phyloP scores from a whole-genome alignment of 2,888 invertebrate species.

The Eupithecia subfuscata region DNA sequence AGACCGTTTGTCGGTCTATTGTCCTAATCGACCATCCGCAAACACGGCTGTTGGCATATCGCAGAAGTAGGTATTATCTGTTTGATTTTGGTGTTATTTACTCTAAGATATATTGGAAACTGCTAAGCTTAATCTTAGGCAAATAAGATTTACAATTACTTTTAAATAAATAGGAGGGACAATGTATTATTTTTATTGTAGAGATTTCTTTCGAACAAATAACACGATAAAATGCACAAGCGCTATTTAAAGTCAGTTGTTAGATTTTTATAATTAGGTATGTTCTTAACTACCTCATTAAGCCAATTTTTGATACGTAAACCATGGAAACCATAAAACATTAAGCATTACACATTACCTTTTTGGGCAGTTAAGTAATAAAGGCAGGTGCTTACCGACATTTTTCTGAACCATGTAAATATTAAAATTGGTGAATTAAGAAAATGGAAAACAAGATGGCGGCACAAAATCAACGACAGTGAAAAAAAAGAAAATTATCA shows the following conservation, averaged over 20 bases:
- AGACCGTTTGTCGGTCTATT: not conserved
- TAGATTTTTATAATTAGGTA: too few species aligned
- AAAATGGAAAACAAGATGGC: not conserved
- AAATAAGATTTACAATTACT: not conserved
- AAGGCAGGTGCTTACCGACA: not conserved
- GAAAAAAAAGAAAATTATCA: not conserved
- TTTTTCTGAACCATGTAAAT: too few species aligned
- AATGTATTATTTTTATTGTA: too few species aligned
- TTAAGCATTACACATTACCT: too few species aligned
- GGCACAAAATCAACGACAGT: not conserved
- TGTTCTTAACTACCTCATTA: too few species aligned
- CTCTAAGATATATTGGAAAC: not conserved
- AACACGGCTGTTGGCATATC: not conserved
- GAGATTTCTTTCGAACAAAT: too few species aligned
- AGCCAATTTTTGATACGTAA: too few species aligned
- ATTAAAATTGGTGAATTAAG: not conserved
- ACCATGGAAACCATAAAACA: too few species aligned
- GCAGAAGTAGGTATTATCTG: not conserved
- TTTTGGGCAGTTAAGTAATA: not conserved
- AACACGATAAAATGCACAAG: too few species aligned
- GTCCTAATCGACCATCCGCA: slow-evolving; percentile 4
- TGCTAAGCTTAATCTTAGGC: not conserved
- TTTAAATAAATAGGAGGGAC: too few species aligned
- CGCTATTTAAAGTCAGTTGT: too few species aligned
- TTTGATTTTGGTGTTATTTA: not conserved